Evolutionary conservation across 2,888 invertebrate species (phyloP).

Genomic region (Unio delphinus): DNA sequence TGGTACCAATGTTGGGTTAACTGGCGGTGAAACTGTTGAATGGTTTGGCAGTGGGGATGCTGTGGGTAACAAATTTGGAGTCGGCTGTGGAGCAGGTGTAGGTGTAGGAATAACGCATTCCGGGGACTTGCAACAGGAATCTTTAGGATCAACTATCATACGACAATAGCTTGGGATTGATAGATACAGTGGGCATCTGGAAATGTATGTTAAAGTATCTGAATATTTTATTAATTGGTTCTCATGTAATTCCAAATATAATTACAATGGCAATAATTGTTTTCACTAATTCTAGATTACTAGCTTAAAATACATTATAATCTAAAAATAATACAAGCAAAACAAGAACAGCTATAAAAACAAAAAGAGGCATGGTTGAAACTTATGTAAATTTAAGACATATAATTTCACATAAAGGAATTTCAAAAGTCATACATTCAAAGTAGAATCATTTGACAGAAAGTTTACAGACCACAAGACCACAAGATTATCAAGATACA

Average conservation of each 20-base stretch:
- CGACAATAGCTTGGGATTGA: conserved; percentile 51
- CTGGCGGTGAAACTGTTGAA: conserved; percentile 15
- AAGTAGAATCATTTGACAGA: too few relatives aligned
- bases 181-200: conserved; percentile 49
- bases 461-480: too few relatives aligned
- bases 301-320: background rate
- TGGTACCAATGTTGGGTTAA: conserved; percentile 22
- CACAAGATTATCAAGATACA: too few relatives aligned
- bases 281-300: too few relatives aligned
- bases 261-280: background rate
- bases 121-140: conserved; percentile 55
- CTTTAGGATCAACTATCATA: conserved; percentile 50
- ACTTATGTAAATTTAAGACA: too few relatives aligned
- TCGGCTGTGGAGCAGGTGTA: conserved; percentile 16
- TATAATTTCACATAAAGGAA: too few relatives aligned
- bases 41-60: conserved; percentile 3
- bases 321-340: background rate
- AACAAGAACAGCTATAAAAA: too few relatives aligned
- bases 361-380: too few relatives aligned
- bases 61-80: conserved; percentile 15
- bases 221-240: background rate
- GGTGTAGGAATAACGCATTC: conserved; percentile 33
- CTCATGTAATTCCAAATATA: background rate
- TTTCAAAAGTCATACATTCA: too few relatives aligned
- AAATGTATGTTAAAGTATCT: conserved; percentile 3